Conservation (phyloP, 92 coral and sea anemone species). For the Epizoanthus scotinus region DNA sequence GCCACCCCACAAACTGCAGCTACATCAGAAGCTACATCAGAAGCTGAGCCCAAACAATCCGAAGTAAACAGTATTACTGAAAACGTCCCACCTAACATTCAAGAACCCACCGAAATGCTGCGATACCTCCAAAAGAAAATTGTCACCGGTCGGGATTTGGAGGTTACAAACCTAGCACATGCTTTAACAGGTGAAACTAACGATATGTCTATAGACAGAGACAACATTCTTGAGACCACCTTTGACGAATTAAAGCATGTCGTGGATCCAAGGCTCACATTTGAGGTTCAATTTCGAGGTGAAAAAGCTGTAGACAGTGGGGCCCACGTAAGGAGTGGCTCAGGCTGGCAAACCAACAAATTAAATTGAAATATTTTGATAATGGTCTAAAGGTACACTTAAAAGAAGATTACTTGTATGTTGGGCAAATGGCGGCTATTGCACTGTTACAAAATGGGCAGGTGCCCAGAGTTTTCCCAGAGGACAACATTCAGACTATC, state of each 20-base stretch:
- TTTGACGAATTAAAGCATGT: constrained; percentile 62
- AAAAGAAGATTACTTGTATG: constrained; percentile 51
- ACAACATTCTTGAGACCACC: constrained; percentile 56
- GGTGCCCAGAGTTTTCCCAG: constrained; percentile 49
- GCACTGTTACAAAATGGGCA: constrained; percentile 65
- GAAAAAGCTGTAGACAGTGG: constrained; percentile 59
- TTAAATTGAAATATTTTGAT: constrained; percentile 49
- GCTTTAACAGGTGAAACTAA: constrained; percentile 56
- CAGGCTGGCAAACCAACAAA: constrained; percentile 51
- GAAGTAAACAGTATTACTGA: constrained; percentile 11
- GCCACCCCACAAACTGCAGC: not conserved
- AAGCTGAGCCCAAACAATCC: too few relatives aligned
- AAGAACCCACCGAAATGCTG: constrained; percentile 58
- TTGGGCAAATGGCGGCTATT: constrained; percentile 58
- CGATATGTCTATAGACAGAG: constrained; percentile 61
- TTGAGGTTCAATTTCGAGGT: constrained; percentile 56
- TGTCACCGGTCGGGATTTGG: constrained; percentile 54
- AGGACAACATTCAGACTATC: constrained; percentile 42
- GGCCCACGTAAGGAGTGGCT: constrained; percentile 64
- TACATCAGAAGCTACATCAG: not conserved
- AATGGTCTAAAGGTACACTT: constrained; percentile 65
- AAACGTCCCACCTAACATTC: constrained; percentile 36
- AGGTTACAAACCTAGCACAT: constrained; percentile 45
- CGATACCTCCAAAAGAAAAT: constrained; percentile 58
- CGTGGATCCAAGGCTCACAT: constrained; percentile 41